A percentile compares a stretch with the other conserved stretches of the same genome.
These are phyloP conservation scores for Tautogolabrus adspersus DNA, from an alignment of 2,113 vertebrate genomes.

Conservation along the genomic window DNA sequence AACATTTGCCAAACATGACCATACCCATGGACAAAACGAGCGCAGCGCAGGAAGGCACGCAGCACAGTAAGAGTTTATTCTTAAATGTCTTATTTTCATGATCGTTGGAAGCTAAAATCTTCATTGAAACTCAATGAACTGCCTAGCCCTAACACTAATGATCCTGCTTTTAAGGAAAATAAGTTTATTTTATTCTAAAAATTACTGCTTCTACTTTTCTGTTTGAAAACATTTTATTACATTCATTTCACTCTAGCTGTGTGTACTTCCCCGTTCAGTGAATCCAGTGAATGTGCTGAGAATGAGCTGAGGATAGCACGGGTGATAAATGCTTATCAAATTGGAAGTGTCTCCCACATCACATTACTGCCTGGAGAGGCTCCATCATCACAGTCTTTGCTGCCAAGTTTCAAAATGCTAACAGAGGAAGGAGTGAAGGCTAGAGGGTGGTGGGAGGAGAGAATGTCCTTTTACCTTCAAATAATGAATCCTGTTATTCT, in stretches of 20 bases:
- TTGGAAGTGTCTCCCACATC: constrained; percentile 60
- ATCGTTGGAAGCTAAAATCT: no score
- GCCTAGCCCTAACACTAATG: not conserved
- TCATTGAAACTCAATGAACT: no score
- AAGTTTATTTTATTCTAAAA: not conserved
- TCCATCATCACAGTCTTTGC: constrained; percentile 54
- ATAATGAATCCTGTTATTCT: constrained; percentile 22
- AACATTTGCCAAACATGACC: no score
- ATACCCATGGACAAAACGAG: no score
- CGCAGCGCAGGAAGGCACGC: no score
- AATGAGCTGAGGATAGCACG: constrained; percentile 19
- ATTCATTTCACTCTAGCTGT: not conserved
- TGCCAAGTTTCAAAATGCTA: constrained; percentile 64
- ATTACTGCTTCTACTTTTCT: not conserved
- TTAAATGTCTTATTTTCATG: no score
- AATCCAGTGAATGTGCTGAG: constrained; percentile 31
- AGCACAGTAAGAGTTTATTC: no score
- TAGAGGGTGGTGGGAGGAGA: constrained; percentile 7
- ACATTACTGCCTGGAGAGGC: constrained; percentile 61
- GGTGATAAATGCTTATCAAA: constrained; percentile 65
- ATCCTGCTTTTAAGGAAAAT: not conserved
- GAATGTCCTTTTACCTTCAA: constrained; percentile 29
- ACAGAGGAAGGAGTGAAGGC: constrained; percentile 29
- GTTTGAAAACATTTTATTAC: not conserved
- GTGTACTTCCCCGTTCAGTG: constrained; percentile 23